A percentile compares a stretch with the other conserved stretches of the same genome.
Conservation (phyloP, 2,888 invertebrate genomes). For the Stenotaenia linearis region DNA sequence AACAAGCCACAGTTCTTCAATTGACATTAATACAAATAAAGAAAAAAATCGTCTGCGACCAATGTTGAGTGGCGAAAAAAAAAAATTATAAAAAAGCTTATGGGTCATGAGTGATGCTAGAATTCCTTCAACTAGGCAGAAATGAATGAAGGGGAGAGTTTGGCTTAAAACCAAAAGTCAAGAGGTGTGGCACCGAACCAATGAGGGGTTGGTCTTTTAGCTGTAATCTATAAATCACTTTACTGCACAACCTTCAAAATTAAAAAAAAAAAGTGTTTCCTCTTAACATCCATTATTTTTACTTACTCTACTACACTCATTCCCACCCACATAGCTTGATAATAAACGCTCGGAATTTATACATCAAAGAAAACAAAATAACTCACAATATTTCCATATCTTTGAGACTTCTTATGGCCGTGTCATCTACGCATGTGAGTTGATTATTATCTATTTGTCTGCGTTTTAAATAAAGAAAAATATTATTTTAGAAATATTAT, state of each 20-base stretch:
- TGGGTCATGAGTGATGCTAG: background rate
- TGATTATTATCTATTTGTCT: slow-evolving; percentile 91
- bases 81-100: background rate
- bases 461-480: slow-evolving; percentile 43
- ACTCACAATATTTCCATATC: slow-evolving; percentile 71
- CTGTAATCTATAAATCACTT: slow-evolving; percentile 16
- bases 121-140: slow-evolving; percentile 17
- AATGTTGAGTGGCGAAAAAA: background rate
- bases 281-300: slow-evolving; percentile 8
- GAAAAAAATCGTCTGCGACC: background rate
- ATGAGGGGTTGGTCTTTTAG: slow-evolving; percentile 26
- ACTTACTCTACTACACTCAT: background rate
- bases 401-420: slow-evolving; percentile 70
- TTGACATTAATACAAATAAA: background rate
- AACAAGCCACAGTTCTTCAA: background rate
- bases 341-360: background rate
- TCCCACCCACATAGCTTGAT: slow-evolving; percentile 3
- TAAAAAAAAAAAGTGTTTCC: slow-evolving; percentile 5
- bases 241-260: background rate
- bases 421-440: slow-evolving; percentile 88
- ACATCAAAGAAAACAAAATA: background rate
- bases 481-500: too few species aligned
- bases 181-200: slow-evolving; percentile 24
- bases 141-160: slow-evolving; percentile 20
- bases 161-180: slow-evolving; percentile 26